A percentile compares a stretch with the other conserved stretches of the same genome.
phyloP scores from a whole-genome alignment of 35 echinoderm and acorn worm species.

The Apostichopus californicus region DNA sequence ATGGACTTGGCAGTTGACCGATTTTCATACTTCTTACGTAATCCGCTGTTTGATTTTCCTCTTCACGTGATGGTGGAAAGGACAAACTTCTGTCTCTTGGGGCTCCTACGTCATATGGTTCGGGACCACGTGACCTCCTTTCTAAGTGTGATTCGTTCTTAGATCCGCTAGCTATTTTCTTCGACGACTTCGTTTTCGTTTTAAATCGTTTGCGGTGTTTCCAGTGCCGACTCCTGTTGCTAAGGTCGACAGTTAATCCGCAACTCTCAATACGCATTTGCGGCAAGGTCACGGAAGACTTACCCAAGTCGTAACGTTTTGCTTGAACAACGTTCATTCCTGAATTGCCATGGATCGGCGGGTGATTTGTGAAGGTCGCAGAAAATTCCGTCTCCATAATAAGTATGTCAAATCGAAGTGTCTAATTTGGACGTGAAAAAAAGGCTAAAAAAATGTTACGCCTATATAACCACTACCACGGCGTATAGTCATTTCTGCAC shows the following conservation, averaged over 20 bases:
- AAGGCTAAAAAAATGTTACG: too few species aligned
- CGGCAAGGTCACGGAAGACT: not conserved
- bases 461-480: too few species aligned
- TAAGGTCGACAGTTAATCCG: conserved; percentile 25
- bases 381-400: too few species aligned
- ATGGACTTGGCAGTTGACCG: conserved; percentile 20
- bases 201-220: conserved; percentile 9
- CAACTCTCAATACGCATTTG: conserved; percentile 25
- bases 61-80: not conserved
- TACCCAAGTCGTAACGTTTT: conserved; percentile 18
- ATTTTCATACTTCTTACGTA: conserved; percentile 40
- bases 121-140: too few species aligned
- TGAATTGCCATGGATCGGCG: not conserved
- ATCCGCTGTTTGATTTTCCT: not conserved
- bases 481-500: too few species aligned
- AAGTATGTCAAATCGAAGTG: too few species aligned
- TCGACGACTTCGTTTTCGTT: not conserved
- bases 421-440: too few species aligned
- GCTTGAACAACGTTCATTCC: not conserved
- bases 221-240: conserved; percentile 29
- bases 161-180: not conserved
- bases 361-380: too few species aligned
- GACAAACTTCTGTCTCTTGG: not conserved
- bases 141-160: not conserved
- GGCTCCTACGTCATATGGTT: not conserved